A percentile compares a stretch with the other conserved stretches of the same genome.
phyloP scores from a whole-genome alignment of 2,797 vertebrate species.

The Eospalax fontanierii region DNA sequence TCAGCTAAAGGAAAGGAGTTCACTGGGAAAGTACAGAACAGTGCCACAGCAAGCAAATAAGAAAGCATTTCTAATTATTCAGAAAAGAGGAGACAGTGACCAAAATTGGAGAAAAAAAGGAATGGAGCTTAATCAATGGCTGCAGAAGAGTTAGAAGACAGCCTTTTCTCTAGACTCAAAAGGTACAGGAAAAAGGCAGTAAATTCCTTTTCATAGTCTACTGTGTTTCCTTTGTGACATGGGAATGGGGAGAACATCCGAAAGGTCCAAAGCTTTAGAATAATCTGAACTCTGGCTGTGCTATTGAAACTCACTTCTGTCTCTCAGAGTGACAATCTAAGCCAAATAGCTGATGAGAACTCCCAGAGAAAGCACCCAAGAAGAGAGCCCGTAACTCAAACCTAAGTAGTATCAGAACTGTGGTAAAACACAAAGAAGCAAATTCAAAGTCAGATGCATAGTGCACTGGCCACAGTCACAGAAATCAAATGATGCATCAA shows the following conservation, averaged over 20 bases:
- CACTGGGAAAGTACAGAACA: background rate
- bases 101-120: background rate
- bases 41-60: background rate
- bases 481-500: background rate
- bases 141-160: background rate
- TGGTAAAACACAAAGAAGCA: background rate
- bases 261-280: background rate
- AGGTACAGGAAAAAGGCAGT: background rate
- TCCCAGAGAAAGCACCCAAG: background rate
- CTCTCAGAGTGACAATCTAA: background rate
- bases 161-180: background rate
- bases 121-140: background rate
- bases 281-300: background rate
- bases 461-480: background rate
- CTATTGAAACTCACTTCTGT: background rate
- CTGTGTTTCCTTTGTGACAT: background rate
- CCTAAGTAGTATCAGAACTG: background rate
- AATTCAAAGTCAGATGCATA: background rate
- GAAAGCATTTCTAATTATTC: background rate
- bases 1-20: background rate
- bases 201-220: background rate
- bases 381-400: constrained; percentile 7
- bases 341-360: background rate
- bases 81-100: background rate
- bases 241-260: background rate